Conservation (phyloP, 2,113 vertebrate species). For the Seriola quinqueradiata region DNA sequence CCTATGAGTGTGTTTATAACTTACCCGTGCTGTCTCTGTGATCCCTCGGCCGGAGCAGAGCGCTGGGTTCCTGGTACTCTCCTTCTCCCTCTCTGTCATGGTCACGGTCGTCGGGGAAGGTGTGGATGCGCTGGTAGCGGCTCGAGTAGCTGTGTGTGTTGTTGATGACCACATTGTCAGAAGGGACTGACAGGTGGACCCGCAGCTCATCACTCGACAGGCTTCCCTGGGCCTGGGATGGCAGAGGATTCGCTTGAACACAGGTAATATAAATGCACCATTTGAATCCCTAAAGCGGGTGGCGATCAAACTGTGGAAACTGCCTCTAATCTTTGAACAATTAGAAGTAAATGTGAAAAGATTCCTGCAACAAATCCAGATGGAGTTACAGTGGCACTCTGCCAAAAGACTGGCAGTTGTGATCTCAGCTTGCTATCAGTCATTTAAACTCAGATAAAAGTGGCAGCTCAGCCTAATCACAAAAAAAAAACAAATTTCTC, state of each 20-base stretch:
- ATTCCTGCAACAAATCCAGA: conserved; percentile 47
- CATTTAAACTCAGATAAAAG: conserved; percentile 30
- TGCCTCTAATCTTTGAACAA: conserved; percentile 39
- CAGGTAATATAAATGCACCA: conserved; percentile 7
- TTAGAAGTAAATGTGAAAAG: conserved; percentile 33
- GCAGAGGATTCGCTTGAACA: conserved; percentile 4
- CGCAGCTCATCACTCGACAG: conserved; percentile 91
- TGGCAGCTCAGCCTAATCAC: conserved; percentile 9
- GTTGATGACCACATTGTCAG: conserved; percentile 94
- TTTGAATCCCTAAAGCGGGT: conserved; percentile 42
- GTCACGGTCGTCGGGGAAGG: conserved; percentile 83
- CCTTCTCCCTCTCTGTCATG: conserved; percentile 78
- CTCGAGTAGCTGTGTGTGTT: conserved; percentile 90
- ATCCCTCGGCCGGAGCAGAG: conserved; percentile 85
- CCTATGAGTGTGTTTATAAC: not conserved
- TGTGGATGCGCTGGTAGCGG: conserved; percentile 91
- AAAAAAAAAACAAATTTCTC: conserved; percentile 14
- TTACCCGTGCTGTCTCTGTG: conserved; percentile 88
- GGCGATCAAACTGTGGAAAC: conserved; percentile 32
- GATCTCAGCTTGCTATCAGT: conserved; percentile 28
- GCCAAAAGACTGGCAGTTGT: conserved; percentile 46
- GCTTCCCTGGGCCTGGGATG: conserved; percentile 87
- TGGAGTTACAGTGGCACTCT: conserved; percentile 29
- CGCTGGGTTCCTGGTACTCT: conserved; percentile 92
- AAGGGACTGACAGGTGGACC: conserved; percentile 91